phyloP scores from a whole-genome alignment of 2,888 invertebrate genomes.

The Drosophila diplacantha region DNA sequence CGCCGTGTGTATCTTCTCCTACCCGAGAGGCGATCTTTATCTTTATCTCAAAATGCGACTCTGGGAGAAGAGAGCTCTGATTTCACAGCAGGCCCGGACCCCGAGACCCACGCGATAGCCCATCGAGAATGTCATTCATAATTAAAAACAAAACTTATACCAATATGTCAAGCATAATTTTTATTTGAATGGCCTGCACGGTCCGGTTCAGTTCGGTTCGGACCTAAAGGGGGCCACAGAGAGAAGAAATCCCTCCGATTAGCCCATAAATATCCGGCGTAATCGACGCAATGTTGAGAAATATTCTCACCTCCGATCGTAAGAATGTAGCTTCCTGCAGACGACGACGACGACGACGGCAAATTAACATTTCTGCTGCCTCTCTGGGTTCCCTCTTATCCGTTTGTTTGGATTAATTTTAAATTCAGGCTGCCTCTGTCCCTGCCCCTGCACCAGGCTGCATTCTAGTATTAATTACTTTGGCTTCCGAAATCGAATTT shows the following conservation, averaged over 20 bases:
- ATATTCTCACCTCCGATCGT: conserved; percentile 74
- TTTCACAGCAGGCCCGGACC: conserved; percentile 65
- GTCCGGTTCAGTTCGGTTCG: neutral
- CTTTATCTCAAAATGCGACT: conserved; percentile 67
- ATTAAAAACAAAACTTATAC: conserved; percentile 72
- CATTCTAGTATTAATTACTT: conserved; percentile 77
- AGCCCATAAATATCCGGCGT: conserved; percentile 73
- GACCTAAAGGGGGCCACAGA: conserved; percentile 21
- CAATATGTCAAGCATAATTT: conserved; percentile 75
- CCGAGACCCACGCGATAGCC: conserved; percentile 61
- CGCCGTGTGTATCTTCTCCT: conserved; percentile 7
- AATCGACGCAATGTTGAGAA: conserved; percentile 73
- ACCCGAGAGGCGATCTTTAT: conserved; percentile 59
- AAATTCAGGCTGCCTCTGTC: conserved; percentile 62
- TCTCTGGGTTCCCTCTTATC: conserved; percentile 66
- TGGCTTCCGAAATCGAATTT: conserved; percentile 78
- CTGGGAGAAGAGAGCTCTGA: conserved; percentile 63
- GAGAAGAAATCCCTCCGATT: conserved; percentile 17
- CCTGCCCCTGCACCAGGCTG: conserved; percentile 57
- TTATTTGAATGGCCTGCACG: conserved; percentile 56
- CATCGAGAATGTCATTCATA: conserved; percentile 64
- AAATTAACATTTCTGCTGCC: conserved; percentile 71
- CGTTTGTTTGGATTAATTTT: conserved; percentile 75
- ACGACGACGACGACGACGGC: conserved; percentile 32
- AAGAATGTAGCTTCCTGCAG: conserved; percentile 59